Percentiles rank a stretch among this genome's conserved stretches.
Conservation (phyloP, 2,797 vertebrate genomes). For the Prionace glauca region DNA sequence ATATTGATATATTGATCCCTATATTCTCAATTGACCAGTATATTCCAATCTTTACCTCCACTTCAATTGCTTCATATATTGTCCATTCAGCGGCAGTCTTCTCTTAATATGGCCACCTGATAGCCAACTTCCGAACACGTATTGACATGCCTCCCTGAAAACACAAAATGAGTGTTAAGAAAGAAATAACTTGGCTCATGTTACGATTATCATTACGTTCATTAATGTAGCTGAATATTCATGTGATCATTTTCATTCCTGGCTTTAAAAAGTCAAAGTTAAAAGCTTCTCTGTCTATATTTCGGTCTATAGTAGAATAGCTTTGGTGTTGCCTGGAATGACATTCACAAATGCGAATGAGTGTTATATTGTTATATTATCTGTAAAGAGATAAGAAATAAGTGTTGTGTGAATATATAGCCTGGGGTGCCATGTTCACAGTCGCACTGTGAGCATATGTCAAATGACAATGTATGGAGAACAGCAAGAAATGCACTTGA, state of each 20-base stretch:
- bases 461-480: no score
- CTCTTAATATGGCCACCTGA: neutral
- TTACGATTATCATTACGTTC: neutral
- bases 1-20: no score
- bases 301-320: neutral
- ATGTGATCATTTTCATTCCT: neutral
- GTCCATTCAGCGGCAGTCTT: neutral
- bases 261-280: neutral
- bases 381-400: no score
- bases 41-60: neutral
- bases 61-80: neutral
- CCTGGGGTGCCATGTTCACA: no score
- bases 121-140: neutral
- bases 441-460: no score
- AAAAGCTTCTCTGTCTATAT: neutral
- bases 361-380: no score
- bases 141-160: neutral
- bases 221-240: neutral
- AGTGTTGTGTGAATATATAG: no score
- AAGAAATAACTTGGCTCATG: neutral
- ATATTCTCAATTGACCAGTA: neutral
- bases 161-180: neutral
- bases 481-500: no score
- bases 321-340: neutral
- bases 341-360: no score